Percentiles rank a stretch among this genome's conserved stretches.
phyloP scores from a whole-genome alignment of 2,113 vertebrate genomes.

The Spea bombifrons region DNA sequence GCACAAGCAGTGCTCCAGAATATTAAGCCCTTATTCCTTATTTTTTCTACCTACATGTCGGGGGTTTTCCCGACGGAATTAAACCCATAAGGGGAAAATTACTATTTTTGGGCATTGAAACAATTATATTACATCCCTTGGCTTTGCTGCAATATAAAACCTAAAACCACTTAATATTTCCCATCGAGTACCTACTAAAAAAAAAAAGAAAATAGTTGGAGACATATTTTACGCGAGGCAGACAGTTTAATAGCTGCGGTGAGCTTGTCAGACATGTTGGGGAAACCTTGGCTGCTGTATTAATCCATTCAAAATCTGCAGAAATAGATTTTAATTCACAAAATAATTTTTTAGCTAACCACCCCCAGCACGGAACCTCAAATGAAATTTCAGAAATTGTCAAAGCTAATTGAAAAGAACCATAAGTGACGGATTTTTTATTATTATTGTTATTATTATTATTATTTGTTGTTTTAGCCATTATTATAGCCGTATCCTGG shows the following conservation, averaged over 20 bases:
- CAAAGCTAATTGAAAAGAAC: too few species aligned
- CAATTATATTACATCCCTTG: too few species aligned
- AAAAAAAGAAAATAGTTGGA: constrained; percentile 47
- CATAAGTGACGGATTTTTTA: too few species aligned
- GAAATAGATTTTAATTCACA: constrained; percentile 44
- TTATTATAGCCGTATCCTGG: too few species aligned
- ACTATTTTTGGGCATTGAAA: too few species aligned
- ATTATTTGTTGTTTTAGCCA: too few species aligned
- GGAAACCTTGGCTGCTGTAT: constrained; percentile 58
- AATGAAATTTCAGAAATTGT: neutral
- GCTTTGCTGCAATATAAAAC: neutral
- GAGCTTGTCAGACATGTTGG: constrained; percentile 58
- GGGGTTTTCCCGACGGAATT: too few species aligned
- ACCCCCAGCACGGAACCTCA: constrained; percentile 31
- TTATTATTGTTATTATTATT: too few species aligned
- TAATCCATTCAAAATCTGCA: constrained; percentile 47
- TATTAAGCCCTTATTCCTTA: too few species aligned
- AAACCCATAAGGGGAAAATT: too few species aligned
- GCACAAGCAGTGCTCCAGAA: too few species aligned
- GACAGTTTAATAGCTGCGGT: constrained; percentile 68
- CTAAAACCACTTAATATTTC: neutral
- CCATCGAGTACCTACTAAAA: neutral
- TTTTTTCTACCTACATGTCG: too few species aligned
- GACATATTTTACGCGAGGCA: constrained; percentile 63
- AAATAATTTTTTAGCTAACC: neutral